These are phyloP conservation scores for Myotis vivesi DNA, from an alignment of 2,797 vertebrate species.

Conservation along the genomic window DNA sequence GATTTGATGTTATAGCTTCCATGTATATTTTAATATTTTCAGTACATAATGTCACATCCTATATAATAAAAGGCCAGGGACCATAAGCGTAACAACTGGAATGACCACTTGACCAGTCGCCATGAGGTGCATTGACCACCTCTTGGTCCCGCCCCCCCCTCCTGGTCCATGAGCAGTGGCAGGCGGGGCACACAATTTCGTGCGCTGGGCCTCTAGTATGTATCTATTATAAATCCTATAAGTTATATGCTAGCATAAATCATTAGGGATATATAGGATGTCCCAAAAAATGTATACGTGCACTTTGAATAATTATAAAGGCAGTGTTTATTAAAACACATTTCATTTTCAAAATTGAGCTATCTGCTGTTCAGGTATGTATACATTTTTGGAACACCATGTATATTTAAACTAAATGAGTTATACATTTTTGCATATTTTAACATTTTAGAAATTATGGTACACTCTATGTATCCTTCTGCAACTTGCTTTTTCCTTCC, in stretches of 20 bases:
- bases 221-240: constrained; percentile 4
- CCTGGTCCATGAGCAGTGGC: no score
- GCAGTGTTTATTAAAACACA: not conserved
- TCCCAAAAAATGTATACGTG: not conserved
- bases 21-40: constrained; percentile 22
- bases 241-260: constrained; percentile 12
- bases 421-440: constrained; percentile 19
- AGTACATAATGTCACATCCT: not conserved
- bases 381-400: not conserved
- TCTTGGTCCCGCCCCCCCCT: no score
- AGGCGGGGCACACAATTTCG: no score
- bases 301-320: not conserved
- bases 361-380: not conserved
- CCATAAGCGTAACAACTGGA: no score
- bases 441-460: constrained; percentile 32
- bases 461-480: not conserved
- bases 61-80: no score
- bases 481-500: constrained; percentile 23
- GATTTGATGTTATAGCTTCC: constrained; percentile 23
- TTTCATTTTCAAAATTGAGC: not conserved
- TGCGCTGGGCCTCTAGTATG: not conserved
- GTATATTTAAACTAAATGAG: constrained; percentile 20
- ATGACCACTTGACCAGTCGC: no score
- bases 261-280: not conserved
- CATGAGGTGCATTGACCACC: no score